Percentiles rank a stretch among this genome's conserved stretches.
These are phyloP conservation scores for Tympanuchus pallidicinctus DNA, from an alignment of 2,113 vertebrate genomes.

Conservation along the genomic window DNA sequence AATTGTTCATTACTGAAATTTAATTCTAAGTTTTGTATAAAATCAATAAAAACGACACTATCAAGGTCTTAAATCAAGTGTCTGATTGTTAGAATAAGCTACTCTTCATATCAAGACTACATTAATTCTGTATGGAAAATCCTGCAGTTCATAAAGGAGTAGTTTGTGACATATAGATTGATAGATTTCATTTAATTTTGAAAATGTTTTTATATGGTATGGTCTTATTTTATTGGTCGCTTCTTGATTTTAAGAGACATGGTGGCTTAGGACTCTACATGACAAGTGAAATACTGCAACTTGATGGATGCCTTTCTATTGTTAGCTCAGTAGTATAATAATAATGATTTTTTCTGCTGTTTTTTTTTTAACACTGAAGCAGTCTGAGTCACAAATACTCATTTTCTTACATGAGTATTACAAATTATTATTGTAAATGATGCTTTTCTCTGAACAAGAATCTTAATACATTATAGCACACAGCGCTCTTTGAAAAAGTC, in stretches of 20 bases:
- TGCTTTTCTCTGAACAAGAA: not conserved
- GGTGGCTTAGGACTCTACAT: not conserved
- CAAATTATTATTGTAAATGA: not conserved
- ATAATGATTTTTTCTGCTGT: not conserved
- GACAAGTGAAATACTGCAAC: not conserved
- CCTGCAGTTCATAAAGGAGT: not conserved
- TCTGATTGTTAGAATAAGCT: not conserved
- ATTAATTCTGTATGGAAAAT: not conserved
- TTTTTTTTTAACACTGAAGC: not conserved
- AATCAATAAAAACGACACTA: constrained; percentile 50
- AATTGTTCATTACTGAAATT: not conserved
- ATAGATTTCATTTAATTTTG: not conserved
- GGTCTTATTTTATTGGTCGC: not conserved
- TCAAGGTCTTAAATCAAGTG: not conserved
- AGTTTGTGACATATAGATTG: not conserved
- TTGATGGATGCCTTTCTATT: not conserved
- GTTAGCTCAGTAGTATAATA: not conserved
- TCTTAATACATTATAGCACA: not conserved
- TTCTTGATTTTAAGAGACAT: not conserved
- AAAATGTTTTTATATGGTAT: not conserved
- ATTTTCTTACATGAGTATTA: not conserved
- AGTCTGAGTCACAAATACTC: not conserved
- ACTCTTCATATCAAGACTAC: not conserved
- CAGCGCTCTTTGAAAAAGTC: not conserved
- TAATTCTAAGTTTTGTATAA: not conserved